Evolutionary conservation across 2,888 invertebrate species (phyloP).

Genomic region (Caenorhabditis angaria): DNA sequence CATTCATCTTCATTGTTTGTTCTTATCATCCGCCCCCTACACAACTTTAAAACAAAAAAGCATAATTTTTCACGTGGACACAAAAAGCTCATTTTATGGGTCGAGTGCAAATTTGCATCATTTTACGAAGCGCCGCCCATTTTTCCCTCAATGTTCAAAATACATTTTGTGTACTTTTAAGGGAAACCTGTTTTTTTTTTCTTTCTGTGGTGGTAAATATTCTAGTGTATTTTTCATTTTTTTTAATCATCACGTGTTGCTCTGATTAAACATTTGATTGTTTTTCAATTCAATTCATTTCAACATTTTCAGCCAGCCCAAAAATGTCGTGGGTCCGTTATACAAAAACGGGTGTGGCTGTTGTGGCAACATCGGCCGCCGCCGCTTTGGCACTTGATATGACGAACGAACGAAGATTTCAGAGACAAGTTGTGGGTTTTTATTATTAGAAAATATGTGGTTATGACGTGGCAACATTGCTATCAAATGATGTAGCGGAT

Average conservation of each 20-base stretch:
- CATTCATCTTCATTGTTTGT: background rate
- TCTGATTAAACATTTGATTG: too few relatives aligned
- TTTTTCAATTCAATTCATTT: too few relatives aligned
- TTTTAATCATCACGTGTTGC: too few relatives aligned
- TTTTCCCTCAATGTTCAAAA: too few relatives aligned
- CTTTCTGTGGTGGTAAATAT: background rate
- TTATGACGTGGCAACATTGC: too few relatives aligned
- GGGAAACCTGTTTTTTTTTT: background rate
- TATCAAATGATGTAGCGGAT: too few relatives aligned
- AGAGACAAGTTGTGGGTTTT: constrained; percentile 56
- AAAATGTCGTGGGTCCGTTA: constrained; percentile 44
- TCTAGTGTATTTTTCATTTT: too few relatives aligned
- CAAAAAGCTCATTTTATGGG: background rate
- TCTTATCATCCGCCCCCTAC: background rate
- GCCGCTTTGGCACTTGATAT: constrained; percentile 56
- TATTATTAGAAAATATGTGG: background rate
- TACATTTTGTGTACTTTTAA: too few relatives aligned
- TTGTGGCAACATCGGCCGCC: constrained; percentile 41
- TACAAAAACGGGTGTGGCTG: constrained; percentile 30
- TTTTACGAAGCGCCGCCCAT: background rate
- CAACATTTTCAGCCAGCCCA: background rate
- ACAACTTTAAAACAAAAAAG: too few relatives aligned
- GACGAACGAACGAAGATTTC: constrained; percentile 66
- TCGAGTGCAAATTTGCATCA: background rate
- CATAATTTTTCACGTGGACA: background rate